A percentile compares a stretch with the other conserved stretches of the same genome.
These are phyloP conservation scores for Heliornis fulica DNA, from an alignment of 2,113 vertebrate genomes.

Conservation along the genomic window DNA sequence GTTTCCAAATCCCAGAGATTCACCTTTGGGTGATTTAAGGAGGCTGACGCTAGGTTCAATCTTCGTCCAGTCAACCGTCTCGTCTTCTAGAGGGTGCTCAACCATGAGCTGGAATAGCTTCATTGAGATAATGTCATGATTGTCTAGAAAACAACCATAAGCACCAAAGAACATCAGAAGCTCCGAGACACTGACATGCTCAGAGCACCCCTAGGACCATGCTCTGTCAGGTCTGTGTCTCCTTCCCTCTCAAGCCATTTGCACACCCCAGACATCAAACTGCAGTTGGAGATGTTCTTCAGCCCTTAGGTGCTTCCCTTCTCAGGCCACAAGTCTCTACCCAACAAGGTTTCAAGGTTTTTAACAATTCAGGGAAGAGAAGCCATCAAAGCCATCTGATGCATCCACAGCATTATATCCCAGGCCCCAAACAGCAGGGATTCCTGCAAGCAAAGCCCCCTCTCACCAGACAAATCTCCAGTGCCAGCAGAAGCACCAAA, in stretches of 20 bases:
- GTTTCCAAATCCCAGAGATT: not conserved
- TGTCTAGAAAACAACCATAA: slow-evolving; percentile 77
- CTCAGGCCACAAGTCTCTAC: not conserved
- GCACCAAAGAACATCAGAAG: not conserved
- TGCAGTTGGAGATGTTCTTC: not conserved
- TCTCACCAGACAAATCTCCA: slow-evolving; percentile 93
- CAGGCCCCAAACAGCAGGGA: not conserved
- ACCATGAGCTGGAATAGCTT: slow-evolving; percentile 99
- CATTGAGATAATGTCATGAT: slow-evolving; percentile 98
- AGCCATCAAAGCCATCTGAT: not conserved
- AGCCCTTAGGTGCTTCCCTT: not conserved
- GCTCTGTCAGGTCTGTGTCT: not conserved
- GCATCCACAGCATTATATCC: not conserved
- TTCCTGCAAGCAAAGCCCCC: not conserved
- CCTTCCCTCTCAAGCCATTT: not conserved
- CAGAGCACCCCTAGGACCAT: rapidly evolving
- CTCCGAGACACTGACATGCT: not conserved
- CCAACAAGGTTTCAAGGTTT: not conserved
- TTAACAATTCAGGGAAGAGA: not conserved
- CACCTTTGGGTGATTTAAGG: slow-evolving; percentile 97
- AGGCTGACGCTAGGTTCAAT: slow-evolving; percentile 95
- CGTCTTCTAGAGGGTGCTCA: slow-evolving; percentile 90
- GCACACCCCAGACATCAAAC: not conserved
- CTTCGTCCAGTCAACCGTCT: slow-evolving; percentile 94
- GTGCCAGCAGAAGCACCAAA: slow-evolving; percentile 96